Conservation (phyloP, 2,113 vertebrate species). For the Merops nubicus region DNA sequence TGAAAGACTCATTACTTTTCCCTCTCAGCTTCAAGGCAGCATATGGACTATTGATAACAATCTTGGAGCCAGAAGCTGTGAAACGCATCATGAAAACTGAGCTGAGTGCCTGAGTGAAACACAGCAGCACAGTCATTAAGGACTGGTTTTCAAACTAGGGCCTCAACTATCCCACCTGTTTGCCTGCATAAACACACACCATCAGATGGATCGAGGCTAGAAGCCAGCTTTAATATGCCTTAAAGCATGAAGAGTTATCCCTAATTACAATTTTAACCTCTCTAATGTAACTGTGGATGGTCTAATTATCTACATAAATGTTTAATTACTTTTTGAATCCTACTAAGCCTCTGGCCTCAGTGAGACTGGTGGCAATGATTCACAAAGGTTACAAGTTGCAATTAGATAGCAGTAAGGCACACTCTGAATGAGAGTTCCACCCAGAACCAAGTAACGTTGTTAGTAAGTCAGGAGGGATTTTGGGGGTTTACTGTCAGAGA, state of each 20-base stretch:
- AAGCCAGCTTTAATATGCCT: neutral
- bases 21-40: neutral
- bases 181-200: neutral
- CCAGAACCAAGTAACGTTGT: neutral
- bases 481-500: neutral
- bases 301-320: conserved; percentile 8
- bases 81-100: neutral
- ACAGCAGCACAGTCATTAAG: neutral
- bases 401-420: neutral
- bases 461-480: neutral
- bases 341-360: neutral
- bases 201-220: neutral
- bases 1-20: conserved; percentile 9
- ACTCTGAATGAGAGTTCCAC: neutral
- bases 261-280: conserved; percentile 7
- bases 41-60: conserved; percentile 31
- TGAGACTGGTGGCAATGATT: neutral
- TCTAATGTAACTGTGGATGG: neutral
- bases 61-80: conserved; percentile 12
- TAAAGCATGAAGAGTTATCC: neutral
- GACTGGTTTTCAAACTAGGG: neutral
- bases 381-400: neutral
- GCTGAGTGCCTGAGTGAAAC: neutral
- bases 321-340: conserved; percentile 21
- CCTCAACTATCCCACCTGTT: neutral